These are phyloP conservation scores for Quadriops clusia DNA, from an alignment of 2,888 invertebrate species.

Conservation along the genomic window DNA sequence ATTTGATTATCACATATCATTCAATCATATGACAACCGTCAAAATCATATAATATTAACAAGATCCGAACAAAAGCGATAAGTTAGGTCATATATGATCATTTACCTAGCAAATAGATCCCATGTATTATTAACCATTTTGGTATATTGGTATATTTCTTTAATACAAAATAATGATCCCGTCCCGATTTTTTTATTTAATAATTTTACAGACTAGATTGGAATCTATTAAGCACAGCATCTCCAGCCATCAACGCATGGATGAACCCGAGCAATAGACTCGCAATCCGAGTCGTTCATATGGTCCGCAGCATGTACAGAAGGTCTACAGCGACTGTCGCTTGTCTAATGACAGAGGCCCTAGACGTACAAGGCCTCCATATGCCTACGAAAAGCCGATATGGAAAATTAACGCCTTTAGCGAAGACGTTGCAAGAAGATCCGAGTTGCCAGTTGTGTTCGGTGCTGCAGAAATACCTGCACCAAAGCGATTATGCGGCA, in stretches of 20 bases:
- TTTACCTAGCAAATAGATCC: too few relatives aligned
- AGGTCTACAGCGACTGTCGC: slow-evolving; percentile 80
- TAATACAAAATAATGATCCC: slow-evolving; percentile 5
- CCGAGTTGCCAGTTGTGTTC: slow-evolving; percentile 89
- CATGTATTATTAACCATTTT: not conserved
- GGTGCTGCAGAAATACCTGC: slow-evolving; percentile 73
- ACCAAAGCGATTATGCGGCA: slow-evolving; percentile 61
- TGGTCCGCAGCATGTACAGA: slow-evolving; percentile 68
- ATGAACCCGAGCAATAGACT: slow-evolving; percentile 91
- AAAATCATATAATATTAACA: too few relatives aligned
- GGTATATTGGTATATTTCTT: slow-evolving; percentile 5
- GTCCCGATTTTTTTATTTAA: slow-evolving; percentile 1
- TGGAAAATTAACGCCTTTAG: slow-evolving; percentile 74
- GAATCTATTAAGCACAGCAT: slow-evolving; percentile 91
- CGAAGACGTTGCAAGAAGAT: slow-evolving; percentile 86
- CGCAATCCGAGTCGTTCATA: slow-evolving; percentile 69
- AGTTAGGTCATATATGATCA: too few relatives aligned
- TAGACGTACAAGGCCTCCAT: slow-evolving; percentile 77
- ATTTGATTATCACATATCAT: too few relatives aligned
- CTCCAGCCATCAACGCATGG: slow-evolving; percentile 96
- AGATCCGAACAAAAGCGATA: too few relatives aligned
- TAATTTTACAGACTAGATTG: slow-evolving; percentile 63
- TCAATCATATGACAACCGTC: too few relatives aligned
- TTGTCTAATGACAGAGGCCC: slow-evolving; percentile 88
- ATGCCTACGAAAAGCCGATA: slow-evolving; percentile 82